Conservation (phyloP, 2,888 invertebrate species). For the Eupithecia exiguata region DNA sequence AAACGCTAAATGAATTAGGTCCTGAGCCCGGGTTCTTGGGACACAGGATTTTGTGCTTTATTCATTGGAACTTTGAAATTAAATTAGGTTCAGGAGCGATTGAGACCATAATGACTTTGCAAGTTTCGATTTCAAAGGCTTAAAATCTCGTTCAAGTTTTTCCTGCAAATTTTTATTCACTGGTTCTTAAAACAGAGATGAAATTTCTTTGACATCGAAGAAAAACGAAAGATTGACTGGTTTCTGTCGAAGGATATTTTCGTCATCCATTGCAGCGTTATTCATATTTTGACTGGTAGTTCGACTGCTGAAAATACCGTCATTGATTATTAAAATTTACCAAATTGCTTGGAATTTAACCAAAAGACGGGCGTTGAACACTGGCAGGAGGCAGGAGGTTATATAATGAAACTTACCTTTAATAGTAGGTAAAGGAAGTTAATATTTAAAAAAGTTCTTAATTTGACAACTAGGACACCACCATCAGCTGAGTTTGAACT, state of each 20-base stretch:
- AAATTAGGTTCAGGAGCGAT: conserved; percentile 13
- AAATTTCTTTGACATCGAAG: not conserved
- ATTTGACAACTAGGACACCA: not conserved
- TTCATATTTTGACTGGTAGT: conserved; percentile 30
- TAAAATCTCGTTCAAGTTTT: conserved; percentile 5
- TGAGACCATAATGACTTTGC: conserved; percentile 6
- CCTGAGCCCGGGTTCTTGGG: not conserved
- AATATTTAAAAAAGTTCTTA: not conserved
- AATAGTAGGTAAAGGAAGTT: not conserved
- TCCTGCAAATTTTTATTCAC: conserved; percentile 9
- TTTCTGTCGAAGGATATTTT: conserved; percentile 31
- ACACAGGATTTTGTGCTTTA: conserved; percentile 21
- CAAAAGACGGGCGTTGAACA: not conserved
- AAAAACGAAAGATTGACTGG: conserved; percentile 16
- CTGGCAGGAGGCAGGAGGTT: not conserved
- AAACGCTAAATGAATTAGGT: conserved; percentile 54
- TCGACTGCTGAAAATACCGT: conserved; percentile 27
- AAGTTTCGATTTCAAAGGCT: conserved; percentile 16
- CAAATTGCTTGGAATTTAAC: not conserved
- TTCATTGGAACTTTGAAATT: conserved; percentile 1
- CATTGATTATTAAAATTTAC: not conserved
- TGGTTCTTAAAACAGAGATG: not conserved
- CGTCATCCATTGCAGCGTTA: conserved; percentile 37
- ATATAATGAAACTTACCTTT: not conserved
- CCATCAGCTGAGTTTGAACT: not conserved